These are phyloP conservation scores for Caprella mutica DNA, from an alignment of 2,888 invertebrate species.

Conservation along the genomic window DNA sequence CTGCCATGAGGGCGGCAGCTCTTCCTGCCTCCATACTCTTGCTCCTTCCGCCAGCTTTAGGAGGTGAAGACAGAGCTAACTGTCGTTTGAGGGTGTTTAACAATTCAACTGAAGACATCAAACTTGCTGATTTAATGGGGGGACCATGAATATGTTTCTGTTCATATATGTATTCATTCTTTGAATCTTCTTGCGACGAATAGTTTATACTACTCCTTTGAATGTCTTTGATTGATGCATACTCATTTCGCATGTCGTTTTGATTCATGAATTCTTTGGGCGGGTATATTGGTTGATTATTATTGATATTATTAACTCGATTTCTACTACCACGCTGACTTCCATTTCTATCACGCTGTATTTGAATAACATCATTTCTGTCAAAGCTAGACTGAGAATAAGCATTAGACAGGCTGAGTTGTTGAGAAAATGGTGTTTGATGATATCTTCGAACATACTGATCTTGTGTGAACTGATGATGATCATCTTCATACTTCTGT, in stretches of 20 bases:
- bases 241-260: conserved; percentile 17
- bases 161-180: not conserved
- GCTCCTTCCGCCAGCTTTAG: conserved; percentile 21
- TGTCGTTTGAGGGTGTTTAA: conserved; percentile 33
- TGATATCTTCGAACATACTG: conserved; percentile 18
- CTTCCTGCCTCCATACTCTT: conserved; percentile 33
- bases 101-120: conserved; percentile 32
- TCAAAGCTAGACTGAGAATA: conserved; percentile 2
- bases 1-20: conserved; percentile 15
- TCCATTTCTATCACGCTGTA: conserved; percentile 1
- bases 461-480: conserved; percentile 15
- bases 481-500: conserved; percentile 19
- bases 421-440: conserved; percentile 13
- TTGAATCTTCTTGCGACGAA: too few species aligned
- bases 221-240: conserved; percentile 29
- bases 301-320: too few species aligned
- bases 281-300: conserved; percentile 1
- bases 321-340: not conserved
- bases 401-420: not conserved
- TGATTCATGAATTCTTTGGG: conserved; percentile 6
- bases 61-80: conserved; percentile 29
- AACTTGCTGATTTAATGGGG: conserved; percentile 26
- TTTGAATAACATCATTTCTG: not conserved
- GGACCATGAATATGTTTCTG: conserved; percentile 6
- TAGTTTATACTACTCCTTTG: not conserved